Conservation (phyloP, 2,797 vertebrate species). For the Anguilla anguilla region DNA sequence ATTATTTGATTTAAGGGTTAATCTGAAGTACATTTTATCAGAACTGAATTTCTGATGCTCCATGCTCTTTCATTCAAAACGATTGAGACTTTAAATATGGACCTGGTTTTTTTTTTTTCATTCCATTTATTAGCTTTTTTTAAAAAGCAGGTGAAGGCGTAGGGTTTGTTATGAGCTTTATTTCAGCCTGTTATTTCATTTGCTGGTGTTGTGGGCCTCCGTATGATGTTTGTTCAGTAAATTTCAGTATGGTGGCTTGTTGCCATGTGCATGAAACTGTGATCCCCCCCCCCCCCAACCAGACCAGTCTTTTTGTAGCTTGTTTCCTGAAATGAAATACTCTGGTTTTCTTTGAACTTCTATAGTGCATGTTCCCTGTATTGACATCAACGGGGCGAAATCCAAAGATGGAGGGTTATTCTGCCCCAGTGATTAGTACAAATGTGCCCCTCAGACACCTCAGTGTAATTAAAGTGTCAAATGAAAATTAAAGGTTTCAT, state of each 20-base stretch:
- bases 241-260: slow-evolving; percentile 46
- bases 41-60: neutral
- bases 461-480: slow-evolving; percentile 52
- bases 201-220: neutral
- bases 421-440: neutral
- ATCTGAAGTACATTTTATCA: neutral
- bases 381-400: neutral
- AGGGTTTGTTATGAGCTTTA: neutral
- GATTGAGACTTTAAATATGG: neutral
- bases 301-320: neutral
- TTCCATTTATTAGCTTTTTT: neutral
- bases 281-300: slow-evolving; percentile 16
- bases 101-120: neutral
- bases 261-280: slow-evolving; percentile 47
- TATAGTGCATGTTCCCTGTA: slow-evolving; percentile 12
- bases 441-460: slow-evolving; percentile 54
- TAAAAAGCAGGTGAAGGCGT: neutral
- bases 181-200: neutral
- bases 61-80: neutral
- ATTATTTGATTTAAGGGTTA: neutral
- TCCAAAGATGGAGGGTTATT: neutral
- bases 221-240: slow-evolving; percentile 41
- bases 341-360: slow-evolving; percentile 52
- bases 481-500: slow-evolving; percentile 65
- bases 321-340: slow-evolving; percentile 36